These are phyloP conservation scores for Deroplatys truncata DNA, from an alignment of 2,888 invertebrate genomes.

Conservation along the genomic window DNA sequence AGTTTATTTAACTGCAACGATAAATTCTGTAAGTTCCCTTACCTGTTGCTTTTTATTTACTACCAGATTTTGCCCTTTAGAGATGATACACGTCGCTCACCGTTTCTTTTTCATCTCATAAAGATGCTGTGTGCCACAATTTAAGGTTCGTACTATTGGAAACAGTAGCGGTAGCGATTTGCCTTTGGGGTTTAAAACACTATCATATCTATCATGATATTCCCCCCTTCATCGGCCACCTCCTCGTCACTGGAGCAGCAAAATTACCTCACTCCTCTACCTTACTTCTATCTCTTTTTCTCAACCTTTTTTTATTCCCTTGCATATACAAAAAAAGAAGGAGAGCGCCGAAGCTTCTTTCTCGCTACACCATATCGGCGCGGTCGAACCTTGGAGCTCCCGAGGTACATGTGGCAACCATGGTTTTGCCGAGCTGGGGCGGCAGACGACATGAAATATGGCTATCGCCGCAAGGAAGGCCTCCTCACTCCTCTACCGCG, in stretches of 20 bases:
- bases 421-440: slow-evolving; percentile 24
- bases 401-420: slow-evolving; percentile 22
- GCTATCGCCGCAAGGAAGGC: slow-evolving; percentile 30
- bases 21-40: not conserved
- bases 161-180: slow-evolving; percentile 27
- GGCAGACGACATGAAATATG: slow-evolving; percentile 36
- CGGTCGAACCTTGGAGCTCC: not conserved
- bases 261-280: slow-evolving; percentile 18
- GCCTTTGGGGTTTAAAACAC: slow-evolving; percentile 21
- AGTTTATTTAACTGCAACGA: not conserved
- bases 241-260: slow-evolving; percentile 21
- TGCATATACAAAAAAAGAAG: slow-evolving; percentile 17
- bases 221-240: slow-evolving; percentile 19
- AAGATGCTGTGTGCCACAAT: slow-evolving; percentile 15
- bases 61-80: not conserved
- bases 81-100: not conserved
- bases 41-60: not conserved
- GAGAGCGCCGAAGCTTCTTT: not conserved
- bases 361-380: not conserved
- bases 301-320: not conserved
- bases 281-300: slow-evolving; percentile 3
- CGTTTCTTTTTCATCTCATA: slow-evolving; percentile 9
- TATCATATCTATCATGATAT: slow-evolving; percentile 30
- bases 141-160: slow-evolving; percentile 18
- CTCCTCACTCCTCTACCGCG: slow-evolving; percentile 13